These are phyloP conservation scores for Eclectus roratus DNA, from an alignment of 2,113 vertebrate genomes.

Conservation along the genomic window DNA sequence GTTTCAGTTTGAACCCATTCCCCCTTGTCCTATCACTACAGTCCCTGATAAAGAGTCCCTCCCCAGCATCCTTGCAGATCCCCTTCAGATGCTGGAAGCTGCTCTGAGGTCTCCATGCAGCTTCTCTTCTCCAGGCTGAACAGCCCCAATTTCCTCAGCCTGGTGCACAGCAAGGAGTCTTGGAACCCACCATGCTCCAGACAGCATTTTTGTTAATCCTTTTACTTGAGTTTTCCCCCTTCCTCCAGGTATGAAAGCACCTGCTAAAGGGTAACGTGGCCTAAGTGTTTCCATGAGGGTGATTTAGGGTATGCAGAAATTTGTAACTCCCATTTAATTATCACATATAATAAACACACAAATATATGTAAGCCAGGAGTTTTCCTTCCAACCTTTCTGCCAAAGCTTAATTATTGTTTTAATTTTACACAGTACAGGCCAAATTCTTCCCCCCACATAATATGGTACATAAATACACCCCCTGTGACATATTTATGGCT, in stretches of 20 bases:
- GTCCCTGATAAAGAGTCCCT: background rate
- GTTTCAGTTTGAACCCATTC: background rate
- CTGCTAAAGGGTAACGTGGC: background rate
- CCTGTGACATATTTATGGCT: constrained; percentile 41
- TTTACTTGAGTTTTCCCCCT: background rate
- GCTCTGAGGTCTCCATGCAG: background rate
- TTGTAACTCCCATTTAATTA: background rate
- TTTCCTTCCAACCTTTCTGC: constrained; percentile 3
- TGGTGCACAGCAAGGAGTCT: background rate
- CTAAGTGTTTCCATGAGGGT: background rate
- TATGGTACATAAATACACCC: background rate
- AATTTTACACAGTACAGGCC: background rate
- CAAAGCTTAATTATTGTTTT: constrained; percentile 48
- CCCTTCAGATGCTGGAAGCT: background rate
- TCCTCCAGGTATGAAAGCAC: background rate
- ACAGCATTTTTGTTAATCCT: background rate
- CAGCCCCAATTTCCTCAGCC: background rate
- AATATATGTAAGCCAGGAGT: background rate
- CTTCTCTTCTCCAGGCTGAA: background rate
- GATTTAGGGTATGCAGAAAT: background rate
- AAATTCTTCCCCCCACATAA: constrained; percentile 3
- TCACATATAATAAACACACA: background rate
- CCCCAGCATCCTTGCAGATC: background rate
- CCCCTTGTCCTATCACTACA: background rate
- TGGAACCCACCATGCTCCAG: background rate